Conservation (phyloP, 2,888 invertebrate species). For the Diadegma fenestrale region DNA sequence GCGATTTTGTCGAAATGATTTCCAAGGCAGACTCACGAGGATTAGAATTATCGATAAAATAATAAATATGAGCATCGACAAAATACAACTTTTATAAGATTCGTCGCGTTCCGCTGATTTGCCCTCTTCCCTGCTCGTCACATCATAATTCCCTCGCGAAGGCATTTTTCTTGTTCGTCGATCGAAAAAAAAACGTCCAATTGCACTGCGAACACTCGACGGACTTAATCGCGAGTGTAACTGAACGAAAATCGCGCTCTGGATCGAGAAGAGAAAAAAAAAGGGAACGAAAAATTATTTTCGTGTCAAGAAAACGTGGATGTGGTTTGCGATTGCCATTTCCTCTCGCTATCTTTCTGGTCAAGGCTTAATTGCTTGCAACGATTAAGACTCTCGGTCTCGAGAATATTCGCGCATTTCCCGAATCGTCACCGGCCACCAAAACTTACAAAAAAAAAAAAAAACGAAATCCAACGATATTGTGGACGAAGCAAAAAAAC, state of each 20-base stretch:
- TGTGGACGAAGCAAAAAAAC: background rate
- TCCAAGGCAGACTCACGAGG: conserved; percentile 69
- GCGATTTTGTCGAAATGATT: conserved; percentile 20
- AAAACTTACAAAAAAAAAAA: background rate
- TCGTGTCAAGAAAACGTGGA: conserved; percentile 55
- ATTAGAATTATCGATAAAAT: conserved; percentile 74
- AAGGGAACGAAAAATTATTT: background rate
- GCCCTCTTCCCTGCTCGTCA: conserved; percentile 66
- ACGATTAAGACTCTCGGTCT: background rate
- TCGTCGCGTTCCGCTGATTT: conserved; percentile 71
- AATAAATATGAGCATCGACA: conserved; percentile 73
- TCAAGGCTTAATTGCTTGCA: conserved; percentile 4
- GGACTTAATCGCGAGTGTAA: background rate
- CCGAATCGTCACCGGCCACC: background rate
- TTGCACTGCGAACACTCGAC: background rate
- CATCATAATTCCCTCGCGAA: conserved; percentile 71
- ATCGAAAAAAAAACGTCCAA: background rate
- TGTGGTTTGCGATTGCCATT: conserved; percentile 74
- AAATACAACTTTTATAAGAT: conserved; percentile 75
- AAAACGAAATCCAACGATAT: background rate
- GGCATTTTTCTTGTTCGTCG: conserved; percentile 68
- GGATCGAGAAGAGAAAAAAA: background rate
- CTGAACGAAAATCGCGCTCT: conserved; percentile 5
- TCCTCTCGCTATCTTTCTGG: conserved; percentile 73
- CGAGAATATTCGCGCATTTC: background rate